These are phyloP conservation scores for Pao palembangensis DNA, from an alignment of 2,113 vertebrate species.

Conservation along the genomic window DNA sequence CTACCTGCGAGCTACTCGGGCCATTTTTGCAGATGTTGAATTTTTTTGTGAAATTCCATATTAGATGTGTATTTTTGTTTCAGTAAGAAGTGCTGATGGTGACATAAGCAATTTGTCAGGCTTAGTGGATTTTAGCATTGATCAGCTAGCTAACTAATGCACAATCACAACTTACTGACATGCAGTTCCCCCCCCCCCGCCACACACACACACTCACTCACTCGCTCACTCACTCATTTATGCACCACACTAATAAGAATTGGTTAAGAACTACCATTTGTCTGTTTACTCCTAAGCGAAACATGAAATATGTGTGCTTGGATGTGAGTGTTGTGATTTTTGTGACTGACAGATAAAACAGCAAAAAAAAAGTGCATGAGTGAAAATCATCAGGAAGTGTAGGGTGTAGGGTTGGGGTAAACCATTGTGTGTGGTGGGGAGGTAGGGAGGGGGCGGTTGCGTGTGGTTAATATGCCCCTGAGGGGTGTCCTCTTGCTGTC, in stretches of 20 bases:
- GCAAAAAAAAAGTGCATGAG: conserved; percentile 4
- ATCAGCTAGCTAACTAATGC: conserved; percentile 94
- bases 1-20: too few relatives aligned
- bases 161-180: conserved; percentile 67
- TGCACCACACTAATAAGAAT: conserved; percentile 53
- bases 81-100: conserved; percentile 61
- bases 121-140: conserved; percentile 97
- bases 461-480: conserved; percentile 64
- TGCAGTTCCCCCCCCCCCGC: conserved; percentile 65
- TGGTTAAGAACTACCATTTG: conserved; percentile 59
- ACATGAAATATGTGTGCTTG: neutral
- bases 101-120: conserved; percentile 77
- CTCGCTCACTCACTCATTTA: too few relatives aligned
- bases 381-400: neutral
- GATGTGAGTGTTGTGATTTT: neutral
- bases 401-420: conserved; percentile 1
- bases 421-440: conserved; percentile 3
- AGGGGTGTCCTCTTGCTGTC: conserved; percentile 76
- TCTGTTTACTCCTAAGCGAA: conserved; percentile 42
- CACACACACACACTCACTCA: too few relatives aligned
- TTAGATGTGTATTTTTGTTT: neutral
- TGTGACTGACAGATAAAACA: neutral
- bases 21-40: too few relatives aligned
- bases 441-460: conserved; percentile 31
- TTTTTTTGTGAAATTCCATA: too few relatives aligned